phyloP scores from a whole-genome alignment of 2,888 invertebrate genomes.

The Campaea margaritaria region DNA sequence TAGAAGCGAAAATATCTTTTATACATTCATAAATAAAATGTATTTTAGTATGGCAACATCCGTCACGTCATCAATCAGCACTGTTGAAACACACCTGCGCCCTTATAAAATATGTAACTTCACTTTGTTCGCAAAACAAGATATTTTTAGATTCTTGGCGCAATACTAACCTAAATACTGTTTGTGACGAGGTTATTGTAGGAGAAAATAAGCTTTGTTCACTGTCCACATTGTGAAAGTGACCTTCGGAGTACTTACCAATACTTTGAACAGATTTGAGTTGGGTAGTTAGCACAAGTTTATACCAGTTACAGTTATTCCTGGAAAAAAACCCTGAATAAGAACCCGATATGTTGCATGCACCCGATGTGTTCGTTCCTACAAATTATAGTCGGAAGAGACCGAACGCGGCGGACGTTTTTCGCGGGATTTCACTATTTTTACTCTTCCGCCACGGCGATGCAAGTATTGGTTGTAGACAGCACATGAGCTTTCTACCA shows the following conservation, averaged over 20 bases:
- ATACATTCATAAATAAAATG: conserved; percentile 17
- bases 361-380: conserved; percentile 46
- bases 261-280: too few relatives aligned
- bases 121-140: conserved; percentile 10
- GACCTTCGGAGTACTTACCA: too few relatives aligned
- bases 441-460: conserved; percentile 46
- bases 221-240: too few relatives aligned
- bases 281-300: not conserved
- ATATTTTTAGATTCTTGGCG: conserved; percentile 13
- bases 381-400: conserved; percentile 61
- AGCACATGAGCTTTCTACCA: conserved; percentile 3
- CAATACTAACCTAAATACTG: not conserved
- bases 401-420: conserved; percentile 48
- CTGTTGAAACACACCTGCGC: conserved; percentile 27
- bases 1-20: conserved; percentile 5
- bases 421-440: conserved; percentile 54
- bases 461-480: conserved; percentile 2
- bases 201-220: too few relatives aligned
- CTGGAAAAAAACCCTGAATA: conserved; percentile 41
- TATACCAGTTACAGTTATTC: not conserved
- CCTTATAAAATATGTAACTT: conserved; percentile 26
- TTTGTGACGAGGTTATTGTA: not conserved
- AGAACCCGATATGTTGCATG: conserved; percentile 48
- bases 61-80: conserved; percentile 36
- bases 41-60: conserved; percentile 31